Conservation (phyloP, 2,113 vertebrate genomes). For the Calonectris borealis region DNA sequence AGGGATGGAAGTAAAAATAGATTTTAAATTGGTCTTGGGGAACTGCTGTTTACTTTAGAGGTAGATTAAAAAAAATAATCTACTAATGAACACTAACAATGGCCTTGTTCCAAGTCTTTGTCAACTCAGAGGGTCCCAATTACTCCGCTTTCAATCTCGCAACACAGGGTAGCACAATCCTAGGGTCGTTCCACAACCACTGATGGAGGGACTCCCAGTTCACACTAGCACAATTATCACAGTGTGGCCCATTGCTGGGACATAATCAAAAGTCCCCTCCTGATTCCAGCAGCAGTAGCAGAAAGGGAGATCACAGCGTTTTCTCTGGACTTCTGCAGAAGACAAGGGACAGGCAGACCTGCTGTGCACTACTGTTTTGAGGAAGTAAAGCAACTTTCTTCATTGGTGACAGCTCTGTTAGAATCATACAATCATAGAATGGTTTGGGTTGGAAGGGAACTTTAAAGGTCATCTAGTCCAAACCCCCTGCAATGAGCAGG, state of each 20-base stretch:
- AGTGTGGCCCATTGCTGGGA: neutral
- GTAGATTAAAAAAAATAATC: neutral
- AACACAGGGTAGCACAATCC: neutral
- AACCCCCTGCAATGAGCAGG: neutral
- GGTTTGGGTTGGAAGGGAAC: neutral
- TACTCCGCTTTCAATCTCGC: neutral
- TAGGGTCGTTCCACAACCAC: neutral
- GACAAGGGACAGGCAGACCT: neutral
- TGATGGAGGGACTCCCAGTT: neutral
- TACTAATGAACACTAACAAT: neutral
- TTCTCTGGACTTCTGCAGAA: neutral
- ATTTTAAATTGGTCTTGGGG: constrained; percentile 7
- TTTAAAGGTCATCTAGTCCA: neutral
- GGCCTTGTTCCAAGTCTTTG: neutral
- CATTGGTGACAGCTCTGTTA: neutral
- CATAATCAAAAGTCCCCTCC: neutral
- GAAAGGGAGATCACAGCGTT: neutral
- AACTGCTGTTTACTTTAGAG: neutral
- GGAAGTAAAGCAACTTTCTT: neutral
- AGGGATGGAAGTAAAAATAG: neutral
- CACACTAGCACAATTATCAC: neutral
- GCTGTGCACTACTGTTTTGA: neutral
- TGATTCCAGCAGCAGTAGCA: neutral
- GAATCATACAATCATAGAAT: neutral
- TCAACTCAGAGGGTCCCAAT: neutral